Conservation (phyloP, 2,888 invertebrate species). For the Aphelenchoides bicaudatus region DNA sequence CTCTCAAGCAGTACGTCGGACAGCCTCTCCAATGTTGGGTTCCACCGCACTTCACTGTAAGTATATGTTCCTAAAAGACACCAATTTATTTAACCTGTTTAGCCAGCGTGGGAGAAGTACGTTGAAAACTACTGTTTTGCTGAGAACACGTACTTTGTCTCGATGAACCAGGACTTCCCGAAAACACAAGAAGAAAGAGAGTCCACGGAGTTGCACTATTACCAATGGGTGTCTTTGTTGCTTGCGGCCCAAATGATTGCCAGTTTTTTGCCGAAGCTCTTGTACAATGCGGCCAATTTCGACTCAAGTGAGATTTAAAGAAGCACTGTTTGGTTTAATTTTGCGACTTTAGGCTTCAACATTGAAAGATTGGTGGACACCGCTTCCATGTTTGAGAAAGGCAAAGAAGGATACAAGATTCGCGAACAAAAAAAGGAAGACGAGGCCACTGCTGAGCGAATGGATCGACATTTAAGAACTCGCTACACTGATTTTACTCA, state of each 20-base stretch:
- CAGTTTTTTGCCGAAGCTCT: constrained; percentile 48
- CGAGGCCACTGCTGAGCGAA: too few relatives aligned
- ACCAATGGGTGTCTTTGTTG: constrained; percentile 60
- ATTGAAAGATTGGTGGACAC: background rate
- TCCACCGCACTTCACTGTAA: constrained; percentile 46
- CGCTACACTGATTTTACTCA: too few relatives aligned
- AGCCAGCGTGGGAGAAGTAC: background rate
- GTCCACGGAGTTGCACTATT: constrained; percentile 34
- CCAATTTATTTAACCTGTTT: background rate
- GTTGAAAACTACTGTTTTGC: constrained; percentile 38
- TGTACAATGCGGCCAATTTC: constrained; percentile 52
- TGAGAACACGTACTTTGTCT: constrained; percentile 40
- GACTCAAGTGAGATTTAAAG: constrained; percentile 33
- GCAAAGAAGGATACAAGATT: too few relatives aligned
- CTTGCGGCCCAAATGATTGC: constrained; percentile 47
- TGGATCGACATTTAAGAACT: too few relatives aligned
- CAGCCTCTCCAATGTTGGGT: constrained; percentile 64
- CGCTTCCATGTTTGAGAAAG: too few relatives aligned
- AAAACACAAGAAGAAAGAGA: constrained; percentile 22
- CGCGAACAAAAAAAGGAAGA: too few relatives aligned
- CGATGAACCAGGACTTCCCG: constrained; percentile 29
- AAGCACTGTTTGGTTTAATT: too few relatives aligned
- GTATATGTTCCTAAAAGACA: background rate
- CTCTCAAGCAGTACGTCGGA: constrained; percentile 64
- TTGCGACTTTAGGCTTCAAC: background rate